Evolutionary conservation across 2,797 vertebrate genomes (phyloP), one percentile per base, ranked within the genome.

Genomic region (Chiroxiphia lanceolata): DNA sequence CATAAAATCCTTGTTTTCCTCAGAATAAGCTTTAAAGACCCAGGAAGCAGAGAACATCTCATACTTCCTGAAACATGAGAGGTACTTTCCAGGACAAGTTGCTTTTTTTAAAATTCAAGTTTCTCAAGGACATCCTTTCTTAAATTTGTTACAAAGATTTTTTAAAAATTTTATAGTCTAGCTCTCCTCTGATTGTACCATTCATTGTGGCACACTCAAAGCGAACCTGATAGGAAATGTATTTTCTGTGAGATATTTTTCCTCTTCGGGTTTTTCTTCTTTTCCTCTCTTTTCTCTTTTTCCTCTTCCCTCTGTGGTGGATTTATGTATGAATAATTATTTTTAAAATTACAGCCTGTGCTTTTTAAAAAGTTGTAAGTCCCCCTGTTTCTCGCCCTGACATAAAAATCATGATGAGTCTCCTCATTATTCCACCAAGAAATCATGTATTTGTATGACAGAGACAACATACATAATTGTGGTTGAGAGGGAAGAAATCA

Each of bases 1-100:
- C 70, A 94, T 83, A 90, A 94, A 90, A 93, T 60, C 40, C 45
- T 75, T 89, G 68, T 90, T 95, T 94, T 80, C 65, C 48, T 68
- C 82, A 79, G 64, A 74, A 40, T 85, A 44, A 80, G 10, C 44
- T 76, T 36, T 36, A 70, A 83, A 82, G 36, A 29, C 38, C 51
- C 48, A 25, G 64, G 18, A 48, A 79, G n/a, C 45, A 89, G 33
- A 86, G 51, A 27, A 57, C 31, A 64, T 17, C 75, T 77, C 65
- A 56, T 34, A 42, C 56, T 79, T 96, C 82, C 87, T 93, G 82
- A 45, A 91, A 74, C 61, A 61, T 23, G 22, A 59, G 33, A 78
- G 38, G 86, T 60, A 78, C 38, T 90, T 96, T 83, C 34, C 77
- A 84, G 51, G 36, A 69, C 63, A 81, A 56, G 16, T 8, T 72